Base-by-base conservation (phyloP, 2,113 vertebrate species). In the Brachypteracias leptosomus region DNA sequence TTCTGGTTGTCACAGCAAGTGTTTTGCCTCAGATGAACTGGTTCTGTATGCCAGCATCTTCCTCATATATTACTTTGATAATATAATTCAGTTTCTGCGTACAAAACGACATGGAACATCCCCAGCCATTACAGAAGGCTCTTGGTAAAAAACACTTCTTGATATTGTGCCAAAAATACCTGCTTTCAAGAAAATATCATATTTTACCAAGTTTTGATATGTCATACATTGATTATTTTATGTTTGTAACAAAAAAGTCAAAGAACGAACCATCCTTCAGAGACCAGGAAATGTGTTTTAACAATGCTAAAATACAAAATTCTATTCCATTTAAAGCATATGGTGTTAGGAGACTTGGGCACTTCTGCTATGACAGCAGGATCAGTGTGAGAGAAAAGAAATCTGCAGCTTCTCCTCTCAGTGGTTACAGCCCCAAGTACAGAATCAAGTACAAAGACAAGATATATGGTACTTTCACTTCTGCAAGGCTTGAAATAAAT, bases 201-300 rank as follows among this genome's bases (percentile, higher is more conserved):
- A 92, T 95, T 95, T 97, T 91, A 94, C 47, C 26, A 70, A 83
- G 79, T 73, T 95, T 97, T 59, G 85, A 40, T 89, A 91, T 86
- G 85, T 71, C 44, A 47, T 19, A 75, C 61, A 78, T 88, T 96
- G 93, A 89, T 86, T 88, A 78, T 88, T 94, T 72, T 80, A 95
- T 85, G 78, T 84, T 88, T 59, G 28, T 71, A 95, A 96, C 73
- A 68, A 90, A 87, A 35, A 49, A 42, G 10, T 1, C 21, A 61
- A 75, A 92, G 67, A 72, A 96, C 77, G 83, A 95, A 62, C 91
- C 61, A 93, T 38, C 8, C 12, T 70, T 94, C 63, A 65, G 47
- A 90, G 80, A 91, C 36, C 52, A 82, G 62, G 47, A 67, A 75
- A 78, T 68, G n/a, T 52, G 42, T 89, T 96, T 68, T 89, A 93